Conservation (phyloP, 2,888 invertebrate species). For the Drosophila conformis region DNA sequence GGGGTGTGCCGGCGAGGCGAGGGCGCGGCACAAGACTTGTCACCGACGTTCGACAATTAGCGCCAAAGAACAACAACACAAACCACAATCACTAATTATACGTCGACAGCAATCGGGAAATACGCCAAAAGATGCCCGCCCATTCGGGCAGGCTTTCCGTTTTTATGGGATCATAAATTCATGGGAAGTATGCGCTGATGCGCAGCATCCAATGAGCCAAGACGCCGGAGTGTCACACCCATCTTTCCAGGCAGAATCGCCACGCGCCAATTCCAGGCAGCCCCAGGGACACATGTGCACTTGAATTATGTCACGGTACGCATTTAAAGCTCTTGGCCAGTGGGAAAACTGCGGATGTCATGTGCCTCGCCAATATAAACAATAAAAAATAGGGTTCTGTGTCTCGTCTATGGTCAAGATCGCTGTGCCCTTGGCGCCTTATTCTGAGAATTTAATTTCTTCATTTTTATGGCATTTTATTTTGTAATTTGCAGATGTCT, state of each 20-base stretch:
- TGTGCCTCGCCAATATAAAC: constrained; percentile 27
- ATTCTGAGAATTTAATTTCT: constrained; percentile 37
- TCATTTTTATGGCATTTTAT: constrained; percentile 37
- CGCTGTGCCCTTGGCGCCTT: constrained; percentile 57
- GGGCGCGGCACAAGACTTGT: constrained; percentile 61
- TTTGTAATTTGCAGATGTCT: constrained; percentile 53
- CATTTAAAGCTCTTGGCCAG: constrained; percentile 1
- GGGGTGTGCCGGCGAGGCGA: constrained; percentile 27
- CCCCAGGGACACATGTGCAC: constrained; percentile 33
- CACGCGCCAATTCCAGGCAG: constrained; percentile 44
- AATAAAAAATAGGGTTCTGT: constrained; percentile 13
- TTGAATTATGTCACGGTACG: constrained; percentile 45
- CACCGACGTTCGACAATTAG: constrained; percentile 70
- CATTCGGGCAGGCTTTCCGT: constrained; percentile 49
- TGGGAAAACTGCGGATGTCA: constrained; percentile 16
- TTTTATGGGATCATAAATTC: constrained; percentile 71
- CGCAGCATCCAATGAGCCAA: constrained; percentile 52
- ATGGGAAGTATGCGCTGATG: constrained; percentile 50
- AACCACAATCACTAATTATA: constrained; percentile 24
- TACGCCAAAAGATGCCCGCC: constrained; percentile 41
- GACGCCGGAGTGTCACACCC: constrained; percentile 37
- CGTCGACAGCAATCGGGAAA: constrained; percentile 41
- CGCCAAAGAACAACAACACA: constrained; percentile 52
- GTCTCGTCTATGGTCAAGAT: constrained; percentile 58
- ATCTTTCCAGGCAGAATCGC: constrained; percentile 8